These are phyloP conservation scores for Agrochola litura DNA, from an alignment of 2,888 invertebrate genomes.

Conservation along the genomic window DNA sequence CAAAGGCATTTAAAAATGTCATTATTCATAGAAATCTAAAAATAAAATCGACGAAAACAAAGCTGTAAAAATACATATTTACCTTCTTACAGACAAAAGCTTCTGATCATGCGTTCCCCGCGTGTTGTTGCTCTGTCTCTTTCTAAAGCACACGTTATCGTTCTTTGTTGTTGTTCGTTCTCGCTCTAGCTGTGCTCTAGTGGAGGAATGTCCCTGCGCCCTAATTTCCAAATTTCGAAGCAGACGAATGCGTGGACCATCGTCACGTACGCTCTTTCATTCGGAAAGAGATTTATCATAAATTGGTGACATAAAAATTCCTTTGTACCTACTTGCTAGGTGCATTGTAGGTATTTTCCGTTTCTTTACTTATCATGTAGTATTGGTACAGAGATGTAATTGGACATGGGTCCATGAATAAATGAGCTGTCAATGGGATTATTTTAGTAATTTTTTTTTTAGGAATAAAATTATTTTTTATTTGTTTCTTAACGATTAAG, in stretches of 20 bases:
- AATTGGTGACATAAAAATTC: slow-evolving; percentile 14
- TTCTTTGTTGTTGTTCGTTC: slow-evolving; percentile 66
- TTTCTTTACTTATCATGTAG: no score
- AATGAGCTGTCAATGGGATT: neutral
- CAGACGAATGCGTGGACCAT: slow-evolving; percentile 24
- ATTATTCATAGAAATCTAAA: slow-evolving; percentile 22
- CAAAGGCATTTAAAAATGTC: neutral
- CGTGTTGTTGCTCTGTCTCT: slow-evolving; percentile 73
- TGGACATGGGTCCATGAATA: neutral
- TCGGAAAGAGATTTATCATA: slow-evolving; percentile 18
- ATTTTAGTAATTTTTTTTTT: no score
- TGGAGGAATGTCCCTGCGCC: slow-evolving; percentile 44
- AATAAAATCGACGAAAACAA: slow-evolving; percentile 26
- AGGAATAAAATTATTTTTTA: neutral
- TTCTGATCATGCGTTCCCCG: slow-evolving; percentile 63
- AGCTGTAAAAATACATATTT: neutral
- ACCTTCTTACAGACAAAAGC: slow-evolving; percentile 32
- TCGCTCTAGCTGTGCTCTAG: slow-evolving; percentile 43
- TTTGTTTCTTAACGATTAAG: neutral
- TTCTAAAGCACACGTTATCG: slow-evolving; percentile 40
- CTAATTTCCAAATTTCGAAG: slow-evolving; percentile 49
- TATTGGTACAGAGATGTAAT: neutral
- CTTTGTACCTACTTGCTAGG: slow-evolving; percentile 14
- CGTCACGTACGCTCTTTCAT: slow-evolving; percentile 61
- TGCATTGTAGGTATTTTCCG: neutral